Evolutionary conservation across 2,113 vertebrate species (phyloP).

Genomic region (Triplophysa rosa): DNA sequence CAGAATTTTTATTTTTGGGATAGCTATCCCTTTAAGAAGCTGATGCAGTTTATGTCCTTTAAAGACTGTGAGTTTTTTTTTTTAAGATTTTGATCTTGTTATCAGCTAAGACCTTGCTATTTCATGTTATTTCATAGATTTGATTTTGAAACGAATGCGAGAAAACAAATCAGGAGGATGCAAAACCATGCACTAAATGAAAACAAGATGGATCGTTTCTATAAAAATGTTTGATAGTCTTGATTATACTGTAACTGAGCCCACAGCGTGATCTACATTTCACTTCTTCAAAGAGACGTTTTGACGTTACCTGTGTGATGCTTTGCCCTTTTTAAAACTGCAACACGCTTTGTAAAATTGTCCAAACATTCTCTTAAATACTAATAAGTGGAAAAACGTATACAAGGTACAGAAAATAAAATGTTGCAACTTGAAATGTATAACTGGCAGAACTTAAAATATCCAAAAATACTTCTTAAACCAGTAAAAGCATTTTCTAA

Average conservation of each 20-base stretch:
- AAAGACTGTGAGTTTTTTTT: background rate
- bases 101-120: background rate
- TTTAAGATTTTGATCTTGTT: background rate
- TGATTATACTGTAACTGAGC: background rate
- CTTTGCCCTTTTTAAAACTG: background rate
- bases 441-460: background rate
- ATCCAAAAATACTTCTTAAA: conserved; percentile 5
- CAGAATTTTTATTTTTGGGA: too few relatives aligned
- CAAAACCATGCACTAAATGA: conserved; percentile 4
- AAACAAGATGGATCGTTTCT: background rate
- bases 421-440: too few relatives aligned
- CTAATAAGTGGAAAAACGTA: background rate
- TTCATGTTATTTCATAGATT: background rate
- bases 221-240: background rate
- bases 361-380: background rate
- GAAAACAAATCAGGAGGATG: background rate
- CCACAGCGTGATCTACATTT: conserved; percentile 55
- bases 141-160: background rate
- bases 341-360: background rate
- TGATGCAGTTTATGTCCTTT: conserved; percentile 6
- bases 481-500: background rate
- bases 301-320: background rate
- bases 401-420: too few relatives aligned
- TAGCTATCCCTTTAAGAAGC: too few relatives aligned
- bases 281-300: conserved; percentile 16